A percentile compares a stretch with the other conserved stretches of the same genome.
Conservation (phyloP, 2,888 invertebrate genomes). For the Euphydryas editha region DNA sequence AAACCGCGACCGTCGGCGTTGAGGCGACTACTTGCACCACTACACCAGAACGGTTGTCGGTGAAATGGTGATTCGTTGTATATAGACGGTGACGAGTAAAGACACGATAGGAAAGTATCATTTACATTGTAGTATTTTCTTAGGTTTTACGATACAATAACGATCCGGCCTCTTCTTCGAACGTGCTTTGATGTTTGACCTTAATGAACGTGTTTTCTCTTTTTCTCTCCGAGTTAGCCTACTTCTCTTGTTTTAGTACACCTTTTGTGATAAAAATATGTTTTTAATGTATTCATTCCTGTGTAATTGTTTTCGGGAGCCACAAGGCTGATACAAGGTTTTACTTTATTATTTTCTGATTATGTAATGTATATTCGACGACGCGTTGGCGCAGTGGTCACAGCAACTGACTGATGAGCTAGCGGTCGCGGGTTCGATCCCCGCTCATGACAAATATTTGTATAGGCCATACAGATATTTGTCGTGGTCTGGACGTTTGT, state of each 20-base stretch:
- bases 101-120: not conserved
- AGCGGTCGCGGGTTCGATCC: too few species aligned
- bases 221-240: constrained; percentile 17
- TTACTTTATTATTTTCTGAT: not conserved
- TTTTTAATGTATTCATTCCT: not conserved
- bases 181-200: constrained; percentile 33
- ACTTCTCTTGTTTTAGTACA: constrained; percentile 13
- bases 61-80: not conserved
- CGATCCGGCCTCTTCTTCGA: constrained; percentile 20
- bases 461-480: too few species aligned
- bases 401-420: too few species aligned
- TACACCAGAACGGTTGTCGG: too few species aligned
- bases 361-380: not conserved
- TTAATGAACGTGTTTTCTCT: constrained; percentile 35
- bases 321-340: not conserved
- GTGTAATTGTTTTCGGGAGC: not conserved
- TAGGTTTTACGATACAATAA: constrained; percentile 20
- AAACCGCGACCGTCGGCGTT: too few species aligned
- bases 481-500: too few species aligned
- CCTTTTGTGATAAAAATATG: constrained; percentile 13
- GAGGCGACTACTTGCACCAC: too few species aligned
- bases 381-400: too few species aligned
- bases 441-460: too few species aligned
- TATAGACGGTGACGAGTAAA: not conserved
- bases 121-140: not conserved